Evolutionary conservation across 2,797 vertebrate species (phyloP).

Genomic region (Simalia tracyae): DNA sequence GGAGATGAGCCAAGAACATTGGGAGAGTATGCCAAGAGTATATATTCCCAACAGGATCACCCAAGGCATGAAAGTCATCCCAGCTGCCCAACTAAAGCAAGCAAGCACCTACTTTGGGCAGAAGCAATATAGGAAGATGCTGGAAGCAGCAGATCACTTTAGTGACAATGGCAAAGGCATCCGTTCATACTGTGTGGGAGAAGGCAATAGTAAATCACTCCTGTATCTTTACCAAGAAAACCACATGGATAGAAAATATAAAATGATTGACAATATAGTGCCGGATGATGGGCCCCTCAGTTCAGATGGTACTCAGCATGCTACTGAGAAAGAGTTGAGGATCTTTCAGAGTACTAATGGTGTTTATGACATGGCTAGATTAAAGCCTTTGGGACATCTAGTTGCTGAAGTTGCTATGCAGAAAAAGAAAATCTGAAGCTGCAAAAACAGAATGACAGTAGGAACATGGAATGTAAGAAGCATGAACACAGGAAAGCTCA

Average conservation of each 20-base stretch:
- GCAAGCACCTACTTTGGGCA: not conserved
- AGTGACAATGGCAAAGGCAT: not conserved
- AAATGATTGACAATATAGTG: not conserved
- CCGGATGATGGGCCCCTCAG: not conserved
- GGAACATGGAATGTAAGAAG: not conserved
- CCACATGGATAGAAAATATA: not conserved
- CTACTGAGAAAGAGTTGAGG: not conserved
- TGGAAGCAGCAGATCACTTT: not conserved
- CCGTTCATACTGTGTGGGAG: not conserved
- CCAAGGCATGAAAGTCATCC: not conserved
- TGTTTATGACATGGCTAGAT: not conserved
- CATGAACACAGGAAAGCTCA: not conserved
- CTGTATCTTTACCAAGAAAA: not conserved
- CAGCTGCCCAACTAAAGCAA: not conserved
- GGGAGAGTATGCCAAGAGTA: not conserved
- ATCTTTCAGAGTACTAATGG: not conserved
- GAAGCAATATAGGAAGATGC: not conserved
- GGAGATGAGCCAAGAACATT: not conserved
- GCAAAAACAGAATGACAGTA: not conserved
- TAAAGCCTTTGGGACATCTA: not conserved
- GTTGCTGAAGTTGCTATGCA: not conserved
- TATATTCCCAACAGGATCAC: not conserved
- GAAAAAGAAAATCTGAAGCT: not conserved
- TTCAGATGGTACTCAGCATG: not conserved
- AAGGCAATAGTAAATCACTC: not conserved